A percentile compares a stretch with the other conserved stretches of the same genome.
Conservation (phyloP, 2,888 invertebrate genomes). For the Heliconius charithonia region DNA sequence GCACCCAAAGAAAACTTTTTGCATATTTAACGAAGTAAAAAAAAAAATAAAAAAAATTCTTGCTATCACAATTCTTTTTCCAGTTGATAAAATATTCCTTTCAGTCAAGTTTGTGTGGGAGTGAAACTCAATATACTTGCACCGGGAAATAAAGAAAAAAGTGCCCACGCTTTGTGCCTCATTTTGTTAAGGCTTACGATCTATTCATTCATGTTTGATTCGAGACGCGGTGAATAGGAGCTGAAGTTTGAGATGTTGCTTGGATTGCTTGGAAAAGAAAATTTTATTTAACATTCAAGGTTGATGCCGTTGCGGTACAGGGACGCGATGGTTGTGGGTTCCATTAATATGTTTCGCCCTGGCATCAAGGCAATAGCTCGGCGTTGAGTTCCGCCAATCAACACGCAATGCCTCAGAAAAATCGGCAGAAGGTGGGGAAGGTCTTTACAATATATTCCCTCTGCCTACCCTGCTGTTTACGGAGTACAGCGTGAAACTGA, state of each 20-base stretch:
- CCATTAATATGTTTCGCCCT: too few relatives aligned
- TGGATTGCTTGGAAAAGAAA: constrained; percentile 13
- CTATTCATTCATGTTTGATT: constrained; percentile 41
- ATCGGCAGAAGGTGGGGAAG: too few relatives aligned
- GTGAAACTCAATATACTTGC: constrained; percentile 45
- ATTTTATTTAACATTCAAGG: constrained; percentile 29
- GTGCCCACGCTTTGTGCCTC: constrained; percentile 30
- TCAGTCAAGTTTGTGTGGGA: constrained; percentile 45
- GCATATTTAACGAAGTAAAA: constrained; percentile 43
- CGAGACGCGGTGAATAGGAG: constrained; percentile 34
- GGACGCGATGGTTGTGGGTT: too few relatives aligned
- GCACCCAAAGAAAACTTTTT: constrained; percentile 37
- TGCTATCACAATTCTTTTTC: constrained; percentile 42
- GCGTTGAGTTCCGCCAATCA: too few relatives aligned
- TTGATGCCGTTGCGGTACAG: too few relatives aligned
- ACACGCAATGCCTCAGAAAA: too few relatives aligned
- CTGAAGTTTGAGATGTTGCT: constrained; percentile 25
- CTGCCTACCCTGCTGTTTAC: too few relatives aligned
- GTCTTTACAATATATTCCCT: too few relatives aligned
- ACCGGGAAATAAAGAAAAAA: constrained; percentile 39
- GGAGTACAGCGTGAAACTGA: too few relatives aligned
- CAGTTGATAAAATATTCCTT: constrained; percentile 44
- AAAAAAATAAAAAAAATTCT: not conserved
- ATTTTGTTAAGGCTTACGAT: constrained; percentile 28
- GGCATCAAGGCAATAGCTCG: too few relatives aligned